These are phyloP conservation scores for Enteromius trimaculatus DNA, from an alignment of 2,797 vertebrate species.

Conservation along the genomic window DNA sequence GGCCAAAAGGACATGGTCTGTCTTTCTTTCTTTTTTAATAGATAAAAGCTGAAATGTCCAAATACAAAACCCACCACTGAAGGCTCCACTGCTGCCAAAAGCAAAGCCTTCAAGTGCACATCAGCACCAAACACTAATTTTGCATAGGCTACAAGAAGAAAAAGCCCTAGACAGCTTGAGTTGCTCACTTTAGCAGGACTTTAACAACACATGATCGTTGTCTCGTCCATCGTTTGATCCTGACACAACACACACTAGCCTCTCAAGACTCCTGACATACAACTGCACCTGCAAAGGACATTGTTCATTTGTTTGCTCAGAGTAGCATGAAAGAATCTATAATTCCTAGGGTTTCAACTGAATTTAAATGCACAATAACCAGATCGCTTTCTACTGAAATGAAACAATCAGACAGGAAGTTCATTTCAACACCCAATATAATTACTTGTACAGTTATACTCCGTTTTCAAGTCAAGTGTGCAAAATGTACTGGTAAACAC, in stretches of 20 bases:
- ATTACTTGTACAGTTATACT: background rate
- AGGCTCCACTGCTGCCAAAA: background rate
- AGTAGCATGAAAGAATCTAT: background rate
- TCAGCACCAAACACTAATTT: constrained; percentile 14
- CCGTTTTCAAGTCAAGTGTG: background rate
- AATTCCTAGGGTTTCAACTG: background rate
- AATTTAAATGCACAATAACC: background rate
- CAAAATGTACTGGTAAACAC: background rate
- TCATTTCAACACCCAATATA: background rate
- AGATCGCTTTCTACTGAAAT: background rate
- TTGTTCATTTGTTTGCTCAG: background rate
- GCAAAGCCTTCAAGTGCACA: background rate
- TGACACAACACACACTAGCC: background rate
- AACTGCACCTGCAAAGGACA: background rate
- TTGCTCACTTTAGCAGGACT: constrained; percentile 9
- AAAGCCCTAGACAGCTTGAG: background rate
- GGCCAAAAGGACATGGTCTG: background rate
- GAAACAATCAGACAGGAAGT: background rate
- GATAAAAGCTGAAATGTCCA: constrained; percentile 9
- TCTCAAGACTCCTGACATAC: background rate
- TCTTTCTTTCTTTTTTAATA: background rate
- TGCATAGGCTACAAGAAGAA: background rate
- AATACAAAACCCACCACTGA: background rate
- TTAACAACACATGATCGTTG: background rate
- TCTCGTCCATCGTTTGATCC: background rate